Conservation (phyloP, 1,140 invertebrate species). For the Zophobas morio region DNA sequence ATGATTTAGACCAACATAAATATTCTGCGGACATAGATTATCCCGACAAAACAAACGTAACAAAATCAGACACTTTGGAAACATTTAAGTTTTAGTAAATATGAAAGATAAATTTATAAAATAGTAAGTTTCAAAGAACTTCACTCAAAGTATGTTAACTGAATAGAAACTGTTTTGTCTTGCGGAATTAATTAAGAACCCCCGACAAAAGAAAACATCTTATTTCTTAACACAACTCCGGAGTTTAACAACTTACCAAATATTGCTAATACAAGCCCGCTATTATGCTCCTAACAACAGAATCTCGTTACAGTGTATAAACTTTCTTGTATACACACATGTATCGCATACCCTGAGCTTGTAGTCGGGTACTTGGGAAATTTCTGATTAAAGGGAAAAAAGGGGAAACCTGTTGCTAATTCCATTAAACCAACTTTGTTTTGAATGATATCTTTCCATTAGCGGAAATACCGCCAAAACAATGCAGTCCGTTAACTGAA, state of each 20-base stretch:
- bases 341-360: conserved; percentile 14
- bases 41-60: conserved; percentile 1
- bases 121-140: no score
- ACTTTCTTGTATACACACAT: conserved; percentile 35
- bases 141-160: no score
- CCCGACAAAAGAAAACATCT: not conserved
- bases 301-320: conserved; percentile 32
- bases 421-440: conserved; percentile 15
- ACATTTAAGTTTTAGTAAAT: no score
- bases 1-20: conserved; percentile 1
- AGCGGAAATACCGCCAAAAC: conserved; percentile 15
- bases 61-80: not conserved
- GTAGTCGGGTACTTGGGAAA: not conserved
- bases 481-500: conserved; percentile 20
- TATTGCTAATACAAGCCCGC: not conserved
- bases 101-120: no score
- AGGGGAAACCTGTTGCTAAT: conserved; percentile 27
- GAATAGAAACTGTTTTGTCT: not conserved
- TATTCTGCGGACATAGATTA: conserved; percentile 12
- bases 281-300: conserved; percentile 8
- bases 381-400: not conserved
- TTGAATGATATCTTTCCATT: conserved; percentile 35
- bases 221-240: conserved; percentile 14
- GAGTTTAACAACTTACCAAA: conserved; percentile 14
- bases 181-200: conserved; percentile 1